Conservation (phyloP, 2,797 vertebrate genomes). For the Poecilia picta region DNA sequence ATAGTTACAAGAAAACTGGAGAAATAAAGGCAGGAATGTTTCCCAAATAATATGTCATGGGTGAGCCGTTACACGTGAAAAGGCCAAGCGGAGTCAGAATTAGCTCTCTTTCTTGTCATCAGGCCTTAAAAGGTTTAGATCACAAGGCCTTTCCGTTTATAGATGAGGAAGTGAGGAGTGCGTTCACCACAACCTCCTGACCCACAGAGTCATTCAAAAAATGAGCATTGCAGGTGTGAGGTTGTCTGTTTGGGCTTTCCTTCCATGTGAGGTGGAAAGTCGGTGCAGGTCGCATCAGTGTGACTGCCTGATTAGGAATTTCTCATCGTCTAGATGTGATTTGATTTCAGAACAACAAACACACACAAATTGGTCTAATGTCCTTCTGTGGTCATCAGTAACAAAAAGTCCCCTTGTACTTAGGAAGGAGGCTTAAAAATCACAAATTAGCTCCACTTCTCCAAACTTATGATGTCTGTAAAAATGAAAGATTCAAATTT, state of each 20-base stretch:
- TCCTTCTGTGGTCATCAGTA: background rate
- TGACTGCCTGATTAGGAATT: constrained; percentile 5
- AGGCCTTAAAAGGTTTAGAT: constrained; percentile 10
- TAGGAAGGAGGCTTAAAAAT: background rate
- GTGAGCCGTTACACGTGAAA: constrained; percentile 6
- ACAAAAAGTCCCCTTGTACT: background rate
- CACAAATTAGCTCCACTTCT: background rate
- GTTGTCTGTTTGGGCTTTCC: constrained; percentile 50
- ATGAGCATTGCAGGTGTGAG: background rate
- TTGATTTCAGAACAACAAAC: background rate
- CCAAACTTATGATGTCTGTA: background rate
- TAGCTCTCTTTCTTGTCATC: background rate
- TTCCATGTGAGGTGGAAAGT: constrained; percentile 41
- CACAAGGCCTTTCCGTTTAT: constrained; percentile 53
- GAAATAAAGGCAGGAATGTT: background rate
- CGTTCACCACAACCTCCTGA: constrained; percentile 41
- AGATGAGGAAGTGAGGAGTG: constrained; percentile 47
- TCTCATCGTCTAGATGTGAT: background rate
- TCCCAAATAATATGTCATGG: constrained; percentile 23
- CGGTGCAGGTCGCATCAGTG: background rate
- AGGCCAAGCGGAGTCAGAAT: background rate
- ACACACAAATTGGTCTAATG: background rate
- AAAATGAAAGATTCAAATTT: background rate
- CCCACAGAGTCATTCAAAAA: background rate
- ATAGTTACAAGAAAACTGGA: background rate